Evolutionary conservation across 2,888 invertebrate genomes (phyloP).

Genomic region (Harpalus rubripes): DNA sequence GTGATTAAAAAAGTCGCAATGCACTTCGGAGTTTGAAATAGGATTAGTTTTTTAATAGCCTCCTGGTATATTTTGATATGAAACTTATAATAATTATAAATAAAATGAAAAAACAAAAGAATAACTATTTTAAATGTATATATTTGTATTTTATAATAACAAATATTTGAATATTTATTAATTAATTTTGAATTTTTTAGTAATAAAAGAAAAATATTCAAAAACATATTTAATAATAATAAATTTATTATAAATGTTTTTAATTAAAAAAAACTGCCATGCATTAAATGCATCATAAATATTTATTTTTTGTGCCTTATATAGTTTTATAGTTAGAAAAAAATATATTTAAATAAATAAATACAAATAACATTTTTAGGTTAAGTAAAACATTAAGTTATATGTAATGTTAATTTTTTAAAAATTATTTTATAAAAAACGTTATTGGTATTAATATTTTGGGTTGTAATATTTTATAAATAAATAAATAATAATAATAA

Average conservation of each 20-base stretch:
- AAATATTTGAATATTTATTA: neutral
- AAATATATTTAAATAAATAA: conserved; percentile 1
- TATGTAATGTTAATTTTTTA: neutral
- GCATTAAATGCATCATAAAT: neutral
- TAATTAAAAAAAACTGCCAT: neutral
- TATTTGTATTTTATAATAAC: neutral
- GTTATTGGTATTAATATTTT: neutral
- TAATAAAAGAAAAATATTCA: neutral
- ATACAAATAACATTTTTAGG: neutral
- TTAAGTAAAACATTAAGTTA: neutral
- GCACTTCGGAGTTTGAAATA: no score
- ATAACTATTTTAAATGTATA: neutral
- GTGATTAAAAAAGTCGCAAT: no score
- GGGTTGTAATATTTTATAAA: neutral
- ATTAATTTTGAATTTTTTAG: neutral
- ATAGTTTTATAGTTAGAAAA: neutral
- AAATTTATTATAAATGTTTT: neutral
- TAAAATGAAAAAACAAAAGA: neutral
- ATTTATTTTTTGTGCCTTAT: conserved; percentile 2
- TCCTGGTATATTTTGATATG: neutral
- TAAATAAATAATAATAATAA: neutral
- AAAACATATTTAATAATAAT: neutral
- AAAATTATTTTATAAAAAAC: neutral
- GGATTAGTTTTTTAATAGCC: no score
- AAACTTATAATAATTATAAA: neutral